phyloP scores from a whole-genome alignment of 2,888 invertebrate species.

The Corythucha ciliata region DNA sequence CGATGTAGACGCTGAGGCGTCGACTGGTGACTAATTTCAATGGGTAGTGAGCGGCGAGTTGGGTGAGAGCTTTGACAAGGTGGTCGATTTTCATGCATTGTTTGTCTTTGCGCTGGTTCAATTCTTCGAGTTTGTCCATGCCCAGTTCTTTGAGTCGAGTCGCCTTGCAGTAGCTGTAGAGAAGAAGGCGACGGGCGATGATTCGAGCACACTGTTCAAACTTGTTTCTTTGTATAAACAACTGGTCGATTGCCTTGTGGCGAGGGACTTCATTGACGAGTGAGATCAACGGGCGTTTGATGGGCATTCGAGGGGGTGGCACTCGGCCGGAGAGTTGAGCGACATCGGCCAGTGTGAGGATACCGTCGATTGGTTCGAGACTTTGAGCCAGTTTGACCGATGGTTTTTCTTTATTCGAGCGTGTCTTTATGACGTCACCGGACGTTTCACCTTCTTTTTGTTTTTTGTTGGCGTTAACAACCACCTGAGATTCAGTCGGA shows the following conservation, averaged over 20 bases:
- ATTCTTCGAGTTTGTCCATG: constrained; percentile 10
- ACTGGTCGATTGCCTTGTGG: constrained; percentile 7
- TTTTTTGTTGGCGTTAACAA: not conserved
- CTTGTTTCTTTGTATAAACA: constrained; percentile 21
- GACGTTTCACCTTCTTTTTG: too few species aligned
- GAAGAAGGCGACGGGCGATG: constrained; percentile 7
- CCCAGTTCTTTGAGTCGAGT: constrained; percentile 9
- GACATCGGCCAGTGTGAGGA: not conserved
- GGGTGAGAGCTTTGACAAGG: constrained; percentile 19
- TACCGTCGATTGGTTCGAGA: not conserved
- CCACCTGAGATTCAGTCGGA: not conserved
- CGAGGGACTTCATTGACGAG: constrained; percentile 15
- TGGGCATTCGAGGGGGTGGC: constrained; percentile 18
- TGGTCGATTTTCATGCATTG: constrained; percentile 11
- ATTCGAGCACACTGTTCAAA: constrained; percentile 17
- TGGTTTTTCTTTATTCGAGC: not conserved
- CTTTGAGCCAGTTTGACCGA: not conserved
- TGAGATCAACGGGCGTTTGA: constrained; percentile 15
- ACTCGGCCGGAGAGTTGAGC: not conserved
- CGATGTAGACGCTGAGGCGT: constrained; percentile 16
- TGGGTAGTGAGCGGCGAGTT: constrained; percentile 20
- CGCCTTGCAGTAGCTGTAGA: constrained; percentile 17
- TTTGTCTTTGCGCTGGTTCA: constrained; percentile 10
- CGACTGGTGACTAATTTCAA: constrained; percentile 19
- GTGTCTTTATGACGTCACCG: not conserved